A percentile compares a stretch with the other conserved stretches of the same genome.
Conservation (phyloP, 2,888 invertebrate species). For the Reticulitermes lucifugus region DNA sequence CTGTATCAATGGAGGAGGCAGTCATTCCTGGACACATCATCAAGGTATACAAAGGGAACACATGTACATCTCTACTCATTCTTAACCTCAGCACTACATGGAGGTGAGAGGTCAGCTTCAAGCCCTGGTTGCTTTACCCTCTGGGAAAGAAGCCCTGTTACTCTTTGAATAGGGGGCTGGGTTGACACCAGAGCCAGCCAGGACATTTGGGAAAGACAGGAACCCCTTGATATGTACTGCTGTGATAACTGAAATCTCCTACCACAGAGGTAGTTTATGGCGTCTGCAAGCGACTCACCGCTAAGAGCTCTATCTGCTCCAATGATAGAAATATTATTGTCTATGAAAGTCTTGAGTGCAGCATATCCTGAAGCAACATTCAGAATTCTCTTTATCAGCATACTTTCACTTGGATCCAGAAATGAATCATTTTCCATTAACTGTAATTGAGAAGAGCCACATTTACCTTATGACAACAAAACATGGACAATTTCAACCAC, state of each 20-base stretch:
- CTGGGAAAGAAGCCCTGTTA: no score
- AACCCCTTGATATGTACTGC: not conserved
- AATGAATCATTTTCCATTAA: constrained; percentile 61
- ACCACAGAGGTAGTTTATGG: no score
- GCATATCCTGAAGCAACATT: constrained; percentile 73
- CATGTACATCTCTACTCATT: no score
- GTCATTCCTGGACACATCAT: no score
- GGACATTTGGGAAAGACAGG: no score
- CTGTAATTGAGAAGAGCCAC: constrained; percentile 55
- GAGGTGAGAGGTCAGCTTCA: no score
- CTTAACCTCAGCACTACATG: no score
- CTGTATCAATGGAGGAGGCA: no score
- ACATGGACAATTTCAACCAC: not conserved
- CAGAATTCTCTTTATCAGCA: constrained; percentile 71
- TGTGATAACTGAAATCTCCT: not conserved
- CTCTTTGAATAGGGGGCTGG: no score
- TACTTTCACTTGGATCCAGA: constrained; percentile 76
- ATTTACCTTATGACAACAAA: not conserved
- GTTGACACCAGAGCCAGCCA: no score
- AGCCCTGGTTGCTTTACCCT: no score
- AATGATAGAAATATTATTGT: constrained; percentile 62
- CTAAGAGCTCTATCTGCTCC: not conserved
- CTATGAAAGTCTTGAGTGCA: constrained; percentile 73
- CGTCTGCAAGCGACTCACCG: not conserved
- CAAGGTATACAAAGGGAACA: no score